These are phyloP conservation scores for Ophioninae sp. DNA, from an alignment of 2,888 invertebrate species.

Conservation along the genomic window DNA sequence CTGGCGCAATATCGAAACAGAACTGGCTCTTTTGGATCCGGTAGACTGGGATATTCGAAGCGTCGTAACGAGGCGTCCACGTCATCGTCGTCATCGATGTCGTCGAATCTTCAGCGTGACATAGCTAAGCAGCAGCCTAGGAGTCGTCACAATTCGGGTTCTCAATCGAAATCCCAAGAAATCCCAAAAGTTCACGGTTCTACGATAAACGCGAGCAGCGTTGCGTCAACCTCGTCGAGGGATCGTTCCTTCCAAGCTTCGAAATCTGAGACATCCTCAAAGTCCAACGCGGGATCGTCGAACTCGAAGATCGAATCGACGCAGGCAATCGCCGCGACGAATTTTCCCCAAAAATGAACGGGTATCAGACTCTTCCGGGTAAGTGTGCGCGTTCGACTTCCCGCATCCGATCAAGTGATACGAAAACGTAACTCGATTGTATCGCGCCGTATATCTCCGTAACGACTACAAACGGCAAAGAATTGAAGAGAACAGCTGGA, in stretches of 20 bases:
- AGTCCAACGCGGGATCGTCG: slow-evolving; percentile 33
- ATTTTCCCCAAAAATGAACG: slow-evolving; percentile 60
- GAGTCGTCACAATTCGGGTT: slow-evolving; percentile 75
- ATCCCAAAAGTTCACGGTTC: slow-evolving; percentile 64
- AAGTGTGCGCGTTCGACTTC: slow-evolving; percentile 43
- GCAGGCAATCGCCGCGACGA: slow-evolving; percentile 30
- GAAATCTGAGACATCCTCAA: slow-evolving; percentile 5
- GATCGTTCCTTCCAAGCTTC: slow-evolving; percentile 40
- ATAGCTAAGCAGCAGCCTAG: slow-evolving; percentile 72
- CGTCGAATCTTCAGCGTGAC: slow-evolving; percentile 71
- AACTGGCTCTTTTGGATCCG: slow-evolving; percentile 78
- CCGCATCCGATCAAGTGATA: slow-evolving; percentile 7
- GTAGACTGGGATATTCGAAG: slow-evolving; percentile 73
- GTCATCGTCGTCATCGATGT: slow-evolving; percentile 43
- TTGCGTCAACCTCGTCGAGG: slow-evolving; percentile 38
- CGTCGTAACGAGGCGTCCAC: slow-evolving; percentile 70
- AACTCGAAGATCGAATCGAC: slow-evolving; percentile 14
- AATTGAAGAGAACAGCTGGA: not conserved
- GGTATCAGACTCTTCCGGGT: slow-evolving; percentile 51
- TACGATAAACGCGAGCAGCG: too few relatives aligned
- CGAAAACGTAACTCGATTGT: slow-evolving; percentile 5
- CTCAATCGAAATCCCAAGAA: slow-evolving; percentile 73
- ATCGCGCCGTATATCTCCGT: not conserved
- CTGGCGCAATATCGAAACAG: slow-evolving; percentile 76
- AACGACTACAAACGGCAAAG: slow-evolving; percentile 1